phyloP scores from a whole-genome alignment of 1,140 invertebrate genomes.

The Neodiprion pinetum region DNA sequence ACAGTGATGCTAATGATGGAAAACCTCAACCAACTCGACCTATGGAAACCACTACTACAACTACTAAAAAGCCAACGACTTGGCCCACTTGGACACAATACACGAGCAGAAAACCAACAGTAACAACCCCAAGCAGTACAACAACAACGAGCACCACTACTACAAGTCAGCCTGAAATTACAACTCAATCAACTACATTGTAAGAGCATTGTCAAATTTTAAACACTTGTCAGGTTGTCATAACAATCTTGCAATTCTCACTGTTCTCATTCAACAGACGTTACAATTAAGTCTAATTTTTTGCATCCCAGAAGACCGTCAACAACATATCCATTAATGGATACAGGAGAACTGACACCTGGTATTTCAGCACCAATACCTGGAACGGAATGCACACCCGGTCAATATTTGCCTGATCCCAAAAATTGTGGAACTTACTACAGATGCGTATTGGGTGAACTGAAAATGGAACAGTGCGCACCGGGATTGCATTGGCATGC shows the following conservation, averaged over 20 bases:
- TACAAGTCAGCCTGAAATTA: constrained; percentile 25
- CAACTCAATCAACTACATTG: neutral
- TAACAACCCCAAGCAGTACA: constrained; percentile 40
- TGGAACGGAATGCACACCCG: constrained; percentile 64
- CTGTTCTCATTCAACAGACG: too few relatives aligned
- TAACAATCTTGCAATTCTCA: neutral
- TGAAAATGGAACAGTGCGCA: constrained; percentile 74
- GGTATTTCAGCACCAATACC: neutral
- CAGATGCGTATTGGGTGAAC: constrained; percentile 74
- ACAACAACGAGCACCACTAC: constrained; percentile 49
- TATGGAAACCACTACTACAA: constrained; percentile 49
- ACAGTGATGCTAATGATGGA: constrained; percentile 49
- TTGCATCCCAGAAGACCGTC: neutral
- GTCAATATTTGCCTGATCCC: constrained; percentile 71
- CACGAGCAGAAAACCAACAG: constrained; percentile 34
- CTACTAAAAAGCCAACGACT: constrained; percentile 46
- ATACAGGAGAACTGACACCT: constrained; percentile 46
- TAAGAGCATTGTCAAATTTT: neutral
- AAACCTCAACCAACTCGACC: constrained; percentile 51
- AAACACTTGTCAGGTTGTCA: neutral
- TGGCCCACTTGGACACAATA: constrained; percentile 54
- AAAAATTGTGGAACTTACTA: constrained; percentile 78
- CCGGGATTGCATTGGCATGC: constrained; percentile 83
- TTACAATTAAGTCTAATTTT: neutral
- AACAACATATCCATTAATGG: constrained; percentile 44